Evolutionary conservation across 2,113 vertebrate species (phyloP), one percentile per base, ranked within the genome.

Genomic region (Lycaon pictus): DNA sequence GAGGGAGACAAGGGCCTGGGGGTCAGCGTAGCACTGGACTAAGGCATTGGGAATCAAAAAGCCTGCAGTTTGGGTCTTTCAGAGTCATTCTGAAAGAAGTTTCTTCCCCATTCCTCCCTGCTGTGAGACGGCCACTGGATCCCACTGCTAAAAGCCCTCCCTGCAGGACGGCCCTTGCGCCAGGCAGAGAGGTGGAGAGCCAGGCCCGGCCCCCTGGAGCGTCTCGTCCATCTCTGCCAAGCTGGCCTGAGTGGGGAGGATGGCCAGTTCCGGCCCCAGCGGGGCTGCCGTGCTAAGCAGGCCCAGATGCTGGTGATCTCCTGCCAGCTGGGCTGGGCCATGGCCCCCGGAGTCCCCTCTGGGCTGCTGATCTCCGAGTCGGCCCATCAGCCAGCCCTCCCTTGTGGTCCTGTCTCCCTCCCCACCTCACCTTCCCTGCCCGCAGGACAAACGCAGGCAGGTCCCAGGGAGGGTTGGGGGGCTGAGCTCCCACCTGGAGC

Each of bases 11-110:
- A 43, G 63, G 32, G 58, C 35, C 72, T 43, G 43, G 11, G 19
- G 35, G 25, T 12, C 32, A 13, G 22, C 0, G 0, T 17, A 37
- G 48, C 35, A 0, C 25, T 22, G 35, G 55, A 74, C 10, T 0
- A 13, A 80, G 8, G 11, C 25, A 12, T 25, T 7, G n/a, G 3
- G 19, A 12, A 62, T 20, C 23, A 1, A 35, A 17, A 76, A 29
- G 2, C 25, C 55, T 35, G 32, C 17, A 8, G n/a, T 11, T 32
- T 22, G 32, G 76, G 2, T 51, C 11, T 88, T 67, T 55, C 11
- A 9, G 5, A 90, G 20, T 56, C n/a, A 62, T 71, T 67, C 53
- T 16, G 19, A 20, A 62, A 67, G 43, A 53, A 5, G n/a, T 55
- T 71, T 76, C 55, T 23, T 29, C 25, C 69, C 65, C 6, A 2